Base-by-base conservation (phyloP, 2,113 vertebrate species). In the Dipodomys merriami region DNA sequence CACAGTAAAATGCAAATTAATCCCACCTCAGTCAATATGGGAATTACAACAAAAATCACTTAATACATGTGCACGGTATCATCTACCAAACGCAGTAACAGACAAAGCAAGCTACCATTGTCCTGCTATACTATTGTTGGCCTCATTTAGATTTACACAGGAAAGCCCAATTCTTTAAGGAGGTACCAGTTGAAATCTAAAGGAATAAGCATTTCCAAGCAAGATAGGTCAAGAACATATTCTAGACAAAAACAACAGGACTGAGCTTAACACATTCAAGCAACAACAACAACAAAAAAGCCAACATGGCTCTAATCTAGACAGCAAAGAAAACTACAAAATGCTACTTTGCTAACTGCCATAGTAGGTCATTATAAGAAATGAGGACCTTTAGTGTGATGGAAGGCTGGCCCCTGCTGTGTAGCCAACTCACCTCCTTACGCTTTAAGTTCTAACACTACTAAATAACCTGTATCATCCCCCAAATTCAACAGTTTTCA, bases 221-320 rank as follows among this genome's bases (percentile, higher is more conserved):
- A 94, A 91, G 53, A 49, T 0, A 87, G 23, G 25, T 73, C 67
- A 81, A 76, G 3, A 88, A n/a, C 30, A 44, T 33, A 35, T 78
- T 82, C 86, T 49, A 71, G n/a, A 57, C 33, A 85, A 85, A 96
- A 88, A 23, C n/a, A 84, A 23, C n/a, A 84, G 79, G 15, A 90
- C 0, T 69, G 67, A 46, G 39, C 30, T 27, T 12, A 6, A 72
- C 67, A 84, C 23, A 68, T n/a, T 16, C 22, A 67, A 82, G 4
- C 53, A 79, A 73, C 60, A 84, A 4, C 39, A 39, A 39, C 39
- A 39, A 39, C 39, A 83, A 78, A 27, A 67, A 76, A 82, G 82
- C 27, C 10, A 62, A 6, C 30, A 12, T 35, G n/a, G 35, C 60
- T 77, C 67, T 46, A 88, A 82, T 13, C 15, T 0, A 77, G 5